Evolutionary conservation across 2,113 vertebrate species (phyloP), one percentile per base, ranked within the genome.

Genomic region (Formicarius rufipectus): DNA sequence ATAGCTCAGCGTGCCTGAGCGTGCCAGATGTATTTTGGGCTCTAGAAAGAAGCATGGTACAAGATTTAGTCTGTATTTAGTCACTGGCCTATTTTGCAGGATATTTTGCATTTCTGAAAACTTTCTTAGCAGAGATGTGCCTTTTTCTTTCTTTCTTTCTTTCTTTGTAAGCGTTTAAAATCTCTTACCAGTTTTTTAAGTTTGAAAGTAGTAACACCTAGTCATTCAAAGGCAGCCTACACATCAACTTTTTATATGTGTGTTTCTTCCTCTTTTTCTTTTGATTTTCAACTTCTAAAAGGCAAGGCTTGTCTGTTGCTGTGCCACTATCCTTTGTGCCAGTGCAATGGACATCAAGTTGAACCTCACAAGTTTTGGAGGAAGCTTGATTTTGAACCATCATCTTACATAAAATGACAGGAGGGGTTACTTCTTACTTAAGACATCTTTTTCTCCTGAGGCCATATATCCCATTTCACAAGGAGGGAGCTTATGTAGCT

Each of bases 31-130:
- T 96, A 96, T 96, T 95, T 94, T 95, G 84, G 78, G 93, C 89
- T 91, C 84, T 47, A 93, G 84, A 94, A 95, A 59, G 93, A 90
- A 83, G 35, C 37, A 35, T 49, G 63, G 62, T 91, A 71, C 73
- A 71, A 93, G 87, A 77, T 93, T 95, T 92, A 87, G 89, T 73
- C 95, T 97, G 80, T 95, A 94, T 95, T 96, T 96, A 95, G 95
- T 94, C 81, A 40, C 89, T 94, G 91, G 93, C 91, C 87, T 92
- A 83, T 74, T 95, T 95, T 93, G 91, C 44, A 89, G 74, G 74
- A 85, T 95, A 89, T 92, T 96, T 97, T 60, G 69, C 66, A 82
- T 95, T 95, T 97, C 84, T 95, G 84, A 87, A 84, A 95, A 92
- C 73, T 93, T 95, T 95, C 91, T 87, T 80, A 91, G 79, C 55